Evolutionary conservation across 2,888 invertebrate species (phyloP), one percentile per base, ranked within the genome.

Genomic region (Sesia bembeciformis): DNA sequence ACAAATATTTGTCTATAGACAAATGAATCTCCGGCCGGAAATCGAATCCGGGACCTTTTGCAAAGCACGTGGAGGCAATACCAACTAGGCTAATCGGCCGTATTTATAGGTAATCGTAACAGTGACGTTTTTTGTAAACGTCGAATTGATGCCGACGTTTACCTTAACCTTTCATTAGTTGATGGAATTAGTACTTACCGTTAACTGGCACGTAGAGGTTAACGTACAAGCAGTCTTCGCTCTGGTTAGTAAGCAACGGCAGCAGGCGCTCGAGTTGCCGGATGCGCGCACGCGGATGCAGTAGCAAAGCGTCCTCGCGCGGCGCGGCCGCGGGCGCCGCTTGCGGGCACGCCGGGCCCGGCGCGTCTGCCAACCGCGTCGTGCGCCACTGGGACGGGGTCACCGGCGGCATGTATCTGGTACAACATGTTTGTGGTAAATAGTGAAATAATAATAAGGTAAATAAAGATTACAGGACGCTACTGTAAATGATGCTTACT

Each of bases 221-320:
- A 78, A 99, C 93, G 84, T 97, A 98, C 69, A 99, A 94, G 82
- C 99, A 99, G 91, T 99, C 98, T 90, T 99, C 99, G 82, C 96
- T 97, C 90, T 98, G 98, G 80, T 98, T 96, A 72, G 93, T 93
- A 57, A 98, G 92, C 64, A 96, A 90, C 23, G 97, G 96, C 67
- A 95, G 85, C 65, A 98, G 90, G 61, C 95, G 93, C 74, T 96
- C 94, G 58, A 98, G 91, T 80, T 97, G 95, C 39, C 94, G 93
- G 62, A 97, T 93, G 54, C 97, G 92, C 53, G 95, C 95, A 58
- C 95, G 92, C 43, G 98, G 97, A 80, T 96, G 94, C 70, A 93
- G 89, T 59, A 94, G 81, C 56, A 96, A 84, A 5, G 92, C 92
- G 70, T 92, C 92, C 49, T 92, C 91, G 56, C 90, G 88, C 46